Evolutionary conservation across 2,113 vertebrate species (phyloP).

Genomic region (Rhinolophus ferrumequinum): DNA sequence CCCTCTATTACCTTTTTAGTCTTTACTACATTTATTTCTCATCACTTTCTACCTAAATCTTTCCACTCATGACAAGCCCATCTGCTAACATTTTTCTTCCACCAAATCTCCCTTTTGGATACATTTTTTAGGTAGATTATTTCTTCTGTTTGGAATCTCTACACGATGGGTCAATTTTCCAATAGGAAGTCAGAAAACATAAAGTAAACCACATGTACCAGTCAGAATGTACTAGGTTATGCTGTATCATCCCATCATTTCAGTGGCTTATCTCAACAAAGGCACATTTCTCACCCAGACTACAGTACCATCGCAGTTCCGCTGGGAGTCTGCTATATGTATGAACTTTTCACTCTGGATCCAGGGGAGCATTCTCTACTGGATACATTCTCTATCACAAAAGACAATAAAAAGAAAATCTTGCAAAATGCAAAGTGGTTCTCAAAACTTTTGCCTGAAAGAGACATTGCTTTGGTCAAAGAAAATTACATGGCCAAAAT

Average conservation of each 20-base stretch:
- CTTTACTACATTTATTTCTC: not conserved
- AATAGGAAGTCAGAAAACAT: not conserved
- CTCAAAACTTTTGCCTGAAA: not conserved
- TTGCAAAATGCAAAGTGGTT: not conserved
- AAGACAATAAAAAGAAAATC: not conserved
- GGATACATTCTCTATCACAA: not conserved
- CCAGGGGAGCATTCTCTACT: not conserved
- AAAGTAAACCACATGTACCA: not conserved
- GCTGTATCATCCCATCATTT: not conserved
- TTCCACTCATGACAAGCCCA: not conserved
- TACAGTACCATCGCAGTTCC: not conserved
- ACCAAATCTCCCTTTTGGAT: not conserved
- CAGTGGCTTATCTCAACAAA: not conserved
- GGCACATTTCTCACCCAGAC: not conserved
- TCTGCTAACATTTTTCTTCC: not conserved
- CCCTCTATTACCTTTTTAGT: not conserved
- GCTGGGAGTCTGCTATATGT: fast-evolving
- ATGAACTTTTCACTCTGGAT: not conserved
- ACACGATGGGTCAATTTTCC: not conserved
- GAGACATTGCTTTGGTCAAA: not conserved
- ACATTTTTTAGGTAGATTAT: not conserved
- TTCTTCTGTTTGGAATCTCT: not conserved
- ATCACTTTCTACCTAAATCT: not conserved
- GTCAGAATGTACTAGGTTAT: not conserved
- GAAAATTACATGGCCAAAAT: not conserved